Conservation (phyloP, 1,140 invertebrate species). For the Drosophila rufa region DNA sequence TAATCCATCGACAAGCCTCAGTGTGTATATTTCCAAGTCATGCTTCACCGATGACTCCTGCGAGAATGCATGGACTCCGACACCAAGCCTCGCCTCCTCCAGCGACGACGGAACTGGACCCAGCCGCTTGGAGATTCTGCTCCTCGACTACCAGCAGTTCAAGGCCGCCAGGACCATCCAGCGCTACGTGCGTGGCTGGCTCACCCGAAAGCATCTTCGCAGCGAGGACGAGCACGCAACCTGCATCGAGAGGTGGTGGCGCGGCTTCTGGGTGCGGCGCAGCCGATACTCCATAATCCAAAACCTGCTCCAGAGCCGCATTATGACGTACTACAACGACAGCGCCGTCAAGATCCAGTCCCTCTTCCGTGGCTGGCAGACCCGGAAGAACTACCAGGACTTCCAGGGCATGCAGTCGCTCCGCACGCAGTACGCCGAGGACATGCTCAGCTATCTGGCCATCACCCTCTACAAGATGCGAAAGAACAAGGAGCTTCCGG, state of each 20-base stretch:
- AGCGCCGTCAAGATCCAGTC: slow-evolving; percentile 47
- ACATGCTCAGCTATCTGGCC: slow-evolving; percentile 28
- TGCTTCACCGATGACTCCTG: too few species aligned
- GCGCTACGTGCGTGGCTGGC: slow-evolving; percentile 39
- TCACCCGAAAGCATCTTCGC: not conserved
- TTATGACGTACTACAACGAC: slow-evolving; percentile 2
- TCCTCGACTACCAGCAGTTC: slow-evolving; percentile 70
- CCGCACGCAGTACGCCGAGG: slow-evolving; percentile 27
- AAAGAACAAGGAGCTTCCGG: not conserved
- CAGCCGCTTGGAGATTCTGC: not conserved
- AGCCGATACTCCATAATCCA: not conserved
- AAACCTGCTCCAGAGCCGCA: slow-evolving; percentile 4
- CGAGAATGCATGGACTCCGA: not conserved
- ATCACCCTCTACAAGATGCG: not conserved
- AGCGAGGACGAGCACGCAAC: slow-evolving; percentile 4
- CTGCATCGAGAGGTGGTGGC: slow-evolving; percentile 53
- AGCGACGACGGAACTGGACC: not conserved
- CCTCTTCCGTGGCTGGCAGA: slow-evolving; percentile 58
- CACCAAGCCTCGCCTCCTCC: not conserved
- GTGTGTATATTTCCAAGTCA: too few species aligned
- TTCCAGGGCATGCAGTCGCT: slow-evolving; percentile 22
- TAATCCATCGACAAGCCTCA: too few species aligned
- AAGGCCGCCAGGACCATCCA: slow-evolving; percentile 68
- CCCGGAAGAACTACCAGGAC: slow-evolving; percentile 44
- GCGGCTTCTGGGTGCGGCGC: not conserved